A percentile compares a stretch with the other conserved stretches of the same genome.
Conservation (phyloP, 2,888 invertebrate genomes). For the Lasioglossum oenotherae region DNA sequence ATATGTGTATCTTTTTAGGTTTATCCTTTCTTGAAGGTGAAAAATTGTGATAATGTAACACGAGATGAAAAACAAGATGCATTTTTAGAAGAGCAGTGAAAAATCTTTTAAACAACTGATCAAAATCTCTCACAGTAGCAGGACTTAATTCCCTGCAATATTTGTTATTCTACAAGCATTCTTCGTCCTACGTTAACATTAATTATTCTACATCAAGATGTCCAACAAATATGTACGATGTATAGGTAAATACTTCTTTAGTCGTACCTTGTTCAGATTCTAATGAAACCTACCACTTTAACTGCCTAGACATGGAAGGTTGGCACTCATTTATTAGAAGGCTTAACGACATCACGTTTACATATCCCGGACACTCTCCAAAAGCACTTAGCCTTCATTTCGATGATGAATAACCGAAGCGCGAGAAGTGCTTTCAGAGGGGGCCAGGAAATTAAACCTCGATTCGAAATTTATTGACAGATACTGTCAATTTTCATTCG, state of each 20-base stretch:
- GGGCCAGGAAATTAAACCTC: conserved; percentile 62
- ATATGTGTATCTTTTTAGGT: too few species aligned
- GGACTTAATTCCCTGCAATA: too few species aligned
- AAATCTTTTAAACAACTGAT: too few species aligned
- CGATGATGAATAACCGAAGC: conserved; percentile 41
- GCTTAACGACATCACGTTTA: conserved; percentile 8
- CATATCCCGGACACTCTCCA: neutral
- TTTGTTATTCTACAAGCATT: too few species aligned
- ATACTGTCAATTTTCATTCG: conserved; percentile 46
- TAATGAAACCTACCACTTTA: neutral
- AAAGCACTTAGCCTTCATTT: conserved; percentile 39
- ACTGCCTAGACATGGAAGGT: neutral
- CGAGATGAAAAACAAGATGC: too few species aligned
- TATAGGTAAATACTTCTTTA: neutral
- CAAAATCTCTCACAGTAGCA: too few species aligned
- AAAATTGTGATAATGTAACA: too few species aligned
- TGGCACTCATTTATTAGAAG: neutral
- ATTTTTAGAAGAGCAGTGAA: too few species aligned
- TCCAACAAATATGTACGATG: too few species aligned
- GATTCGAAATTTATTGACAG: conserved; percentile 41
- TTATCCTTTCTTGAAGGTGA: too few species aligned
- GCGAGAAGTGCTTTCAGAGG: conserved; percentile 42
- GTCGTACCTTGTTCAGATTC: neutral
- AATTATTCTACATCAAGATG: too few species aligned
- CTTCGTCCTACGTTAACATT: too few species aligned